phyloP scores from a whole-genome alignment of 2,113 vertebrate genomes.

The Sceloporus undulatus region DNA sequence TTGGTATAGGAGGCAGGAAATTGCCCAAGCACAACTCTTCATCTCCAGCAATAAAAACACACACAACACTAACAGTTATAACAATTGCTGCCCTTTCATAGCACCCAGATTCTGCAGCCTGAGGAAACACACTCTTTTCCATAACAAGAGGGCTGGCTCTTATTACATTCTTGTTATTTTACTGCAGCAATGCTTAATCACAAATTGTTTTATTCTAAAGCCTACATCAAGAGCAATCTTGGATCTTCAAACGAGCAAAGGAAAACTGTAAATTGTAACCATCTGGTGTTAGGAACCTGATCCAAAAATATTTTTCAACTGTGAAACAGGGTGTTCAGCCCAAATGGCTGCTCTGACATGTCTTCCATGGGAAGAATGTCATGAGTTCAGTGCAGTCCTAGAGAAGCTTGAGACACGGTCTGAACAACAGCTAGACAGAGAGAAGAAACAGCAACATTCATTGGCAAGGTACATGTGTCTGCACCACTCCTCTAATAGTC shows the following conservation, averaged over 20 bases:
- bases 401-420: not conserved
- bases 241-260: not conserved
- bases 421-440: not conserved
- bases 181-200: not conserved
- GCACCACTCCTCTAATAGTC: not conserved
- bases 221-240: not conserved
- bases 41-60: not conserved
- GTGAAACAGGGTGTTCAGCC: not conserved
- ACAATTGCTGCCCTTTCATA: not conserved
- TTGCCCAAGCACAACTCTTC: not conserved
- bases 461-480: not conserved
- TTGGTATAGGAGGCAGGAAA: not conserved
- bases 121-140: not conserved
- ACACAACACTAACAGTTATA: not conserved
- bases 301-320: not conserved
- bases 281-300: not conserved
- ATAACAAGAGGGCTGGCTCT: not conserved
- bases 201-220: not conserved
- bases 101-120: too few relatives aligned
- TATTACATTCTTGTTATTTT: not conserved
- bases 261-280: not conserved
- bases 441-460: not conserved
- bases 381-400: not conserved
- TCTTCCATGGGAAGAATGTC: not conserved
- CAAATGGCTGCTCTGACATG: not conserved